Evolutionary conservation across 2,113 vertebrate genomes (phyloP).

Genomic region (Poecile atricapillus): DNA sequence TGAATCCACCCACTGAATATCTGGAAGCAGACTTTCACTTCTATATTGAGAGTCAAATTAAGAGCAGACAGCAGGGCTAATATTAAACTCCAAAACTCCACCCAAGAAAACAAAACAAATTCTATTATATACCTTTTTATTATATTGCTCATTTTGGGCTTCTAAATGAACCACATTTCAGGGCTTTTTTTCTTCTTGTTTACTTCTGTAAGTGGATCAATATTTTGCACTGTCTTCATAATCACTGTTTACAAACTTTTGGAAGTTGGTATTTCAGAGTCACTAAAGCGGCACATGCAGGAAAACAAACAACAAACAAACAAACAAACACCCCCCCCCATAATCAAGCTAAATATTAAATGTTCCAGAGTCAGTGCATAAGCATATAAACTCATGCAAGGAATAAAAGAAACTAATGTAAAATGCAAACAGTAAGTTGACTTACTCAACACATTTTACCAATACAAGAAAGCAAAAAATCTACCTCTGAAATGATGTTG

Average conservation of each 20-base stretch:
- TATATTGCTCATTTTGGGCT: background rate
- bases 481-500: background rate
- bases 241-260: conserved; percentile 53
- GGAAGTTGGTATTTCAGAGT: conserved; percentile 56
- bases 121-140: conserved; percentile 42
- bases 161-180: background rate
- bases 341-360: background rate
- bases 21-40: background rate
- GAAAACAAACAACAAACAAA: background rate
- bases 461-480: background rate
- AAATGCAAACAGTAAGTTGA: background rate
- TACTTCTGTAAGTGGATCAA: conserved; percentile 15
- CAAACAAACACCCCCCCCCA: too few relatives aligned
- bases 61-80: background rate
- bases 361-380: background rate
- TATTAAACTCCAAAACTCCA: background rate
- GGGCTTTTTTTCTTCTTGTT: conserved; percentile 30
- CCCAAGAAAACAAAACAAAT: background rate
- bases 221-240: conserved; percentile 50
- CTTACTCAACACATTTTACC: background rate
- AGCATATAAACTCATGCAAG: background rate
- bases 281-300: conserved; percentile 52
- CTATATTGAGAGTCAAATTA: background rate
- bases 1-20: background rate
- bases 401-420: background rate